Evolutionary conservation across 2,888 invertebrate genomes (phyloP).

Genomic region (Pristionchus entomophagus): DNA sequence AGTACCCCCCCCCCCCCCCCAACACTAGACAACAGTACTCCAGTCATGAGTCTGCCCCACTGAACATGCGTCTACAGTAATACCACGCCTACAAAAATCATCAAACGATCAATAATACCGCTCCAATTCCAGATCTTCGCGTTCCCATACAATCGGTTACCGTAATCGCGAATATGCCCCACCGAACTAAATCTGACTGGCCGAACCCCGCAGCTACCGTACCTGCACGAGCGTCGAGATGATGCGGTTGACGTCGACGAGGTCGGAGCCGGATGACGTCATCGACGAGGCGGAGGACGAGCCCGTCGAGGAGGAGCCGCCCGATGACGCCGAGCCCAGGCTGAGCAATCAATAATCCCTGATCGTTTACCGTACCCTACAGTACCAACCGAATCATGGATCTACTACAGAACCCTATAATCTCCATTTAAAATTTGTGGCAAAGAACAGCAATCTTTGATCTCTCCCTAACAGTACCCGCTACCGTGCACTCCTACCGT

Average conservation of each 20-base stretch:
- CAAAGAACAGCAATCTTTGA: too few species aligned
- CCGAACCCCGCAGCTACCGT: too few species aligned
- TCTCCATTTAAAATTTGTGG: too few species aligned
- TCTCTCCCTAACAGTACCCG: not conserved
- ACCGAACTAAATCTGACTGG: too few species aligned
- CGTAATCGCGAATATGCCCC: too few species aligned
- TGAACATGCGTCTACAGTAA: too few species aligned
- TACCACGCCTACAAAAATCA: too few species aligned
- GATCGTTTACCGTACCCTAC: not conserved
- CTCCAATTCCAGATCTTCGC: too few species aligned
- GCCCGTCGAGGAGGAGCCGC: not conserved
- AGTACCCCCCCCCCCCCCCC: not conserved
- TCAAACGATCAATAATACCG: too few species aligned
- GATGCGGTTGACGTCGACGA: slow-evolving; percentile 69
- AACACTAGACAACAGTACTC: too few species aligned
- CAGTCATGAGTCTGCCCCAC: not conserved
- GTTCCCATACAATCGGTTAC: too few species aligned
- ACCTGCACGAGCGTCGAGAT: slow-evolving; percentile 69
- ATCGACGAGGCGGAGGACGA: slow-evolving; percentile 14
- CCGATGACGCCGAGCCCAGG: slow-evolving; percentile 1
- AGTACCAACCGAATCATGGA: not conserved
- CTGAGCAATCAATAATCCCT: slow-evolving; percentile 11
- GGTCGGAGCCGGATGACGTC: not conserved
- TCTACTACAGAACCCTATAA: not conserved
- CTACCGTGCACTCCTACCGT: not conserved